Conservation (phyloP, 1,140 invertebrate species). For the Atta cephalotes region DNA sequence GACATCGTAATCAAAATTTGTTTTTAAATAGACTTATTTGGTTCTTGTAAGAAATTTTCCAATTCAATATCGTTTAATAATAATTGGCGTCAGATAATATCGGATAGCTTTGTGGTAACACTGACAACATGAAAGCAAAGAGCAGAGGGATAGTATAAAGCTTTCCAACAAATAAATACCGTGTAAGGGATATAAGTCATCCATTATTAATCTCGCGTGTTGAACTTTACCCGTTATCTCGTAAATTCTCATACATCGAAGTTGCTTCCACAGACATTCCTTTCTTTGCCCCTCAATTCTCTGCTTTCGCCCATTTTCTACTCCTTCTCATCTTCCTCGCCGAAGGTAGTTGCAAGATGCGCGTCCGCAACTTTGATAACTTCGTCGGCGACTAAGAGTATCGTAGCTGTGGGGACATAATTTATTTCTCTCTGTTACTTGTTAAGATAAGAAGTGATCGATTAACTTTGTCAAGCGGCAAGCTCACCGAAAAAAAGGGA, state of each 20-base stretch:
- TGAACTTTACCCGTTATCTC: conserved; percentile 49
- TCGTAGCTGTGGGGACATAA: conserved; percentile 38
- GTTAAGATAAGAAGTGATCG: conserved; percentile 36
- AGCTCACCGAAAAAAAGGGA: conserved; percentile 30
- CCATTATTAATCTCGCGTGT: conserved; percentile 44
- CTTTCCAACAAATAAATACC: conserved; percentile 36
- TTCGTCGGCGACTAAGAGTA: conserved; percentile 52
- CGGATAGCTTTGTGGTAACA: not conserved
- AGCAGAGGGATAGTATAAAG: not conserved
- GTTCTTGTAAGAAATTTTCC: not conserved
- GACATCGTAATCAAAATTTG: too few relatives aligned
- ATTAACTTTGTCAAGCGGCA: conserved; percentile 53
- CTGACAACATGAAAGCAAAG: not conserved
- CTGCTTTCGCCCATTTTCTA: conserved; percentile 12
- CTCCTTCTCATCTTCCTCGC: conserved; percentile 11
- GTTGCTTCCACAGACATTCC: conserved; percentile 17
- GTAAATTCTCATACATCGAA: conserved; percentile 56
- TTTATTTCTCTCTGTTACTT: conserved; percentile 57
- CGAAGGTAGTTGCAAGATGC: conserved; percentile 39
- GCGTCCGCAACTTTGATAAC: conserved; percentile 57
- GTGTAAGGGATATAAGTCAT: conserved; percentile 47
- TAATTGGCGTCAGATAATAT: not conserved
- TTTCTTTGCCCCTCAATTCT: conserved; percentile 37
- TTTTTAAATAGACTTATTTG: too few relatives aligned
- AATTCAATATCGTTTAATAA: not conserved